Evolutionary conservation across 2,888 invertebrate species (phyloP).

Genomic region (Cylloceria caligata): DNA sequence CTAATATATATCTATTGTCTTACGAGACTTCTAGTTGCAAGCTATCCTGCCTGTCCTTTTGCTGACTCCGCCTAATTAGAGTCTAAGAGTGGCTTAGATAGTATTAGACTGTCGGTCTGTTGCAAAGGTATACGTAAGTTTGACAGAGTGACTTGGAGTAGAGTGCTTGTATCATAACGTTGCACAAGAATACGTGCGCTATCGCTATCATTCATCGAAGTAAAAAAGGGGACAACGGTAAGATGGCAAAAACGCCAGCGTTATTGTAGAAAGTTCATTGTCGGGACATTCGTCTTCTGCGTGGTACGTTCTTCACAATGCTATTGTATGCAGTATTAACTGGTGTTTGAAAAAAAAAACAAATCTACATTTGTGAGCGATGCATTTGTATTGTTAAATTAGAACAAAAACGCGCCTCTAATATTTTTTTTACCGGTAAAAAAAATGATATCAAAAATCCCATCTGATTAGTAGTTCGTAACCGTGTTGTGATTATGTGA

Average conservation of each 20-base stretch:
- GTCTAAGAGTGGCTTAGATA: constrained; percentile 34
- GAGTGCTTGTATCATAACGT: constrained; percentile 44
- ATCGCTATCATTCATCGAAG: constrained; percentile 77
- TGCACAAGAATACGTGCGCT: constrained; percentile 78
- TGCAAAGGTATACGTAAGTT: neutral
- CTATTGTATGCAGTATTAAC: constrained; percentile 30
- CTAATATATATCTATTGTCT: neutral
- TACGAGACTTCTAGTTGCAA: constrained; percentile 4
- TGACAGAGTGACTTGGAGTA: constrained; percentile 25
- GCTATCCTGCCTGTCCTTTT: constrained; percentile 47
- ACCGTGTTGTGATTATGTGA: too few relatives aligned
- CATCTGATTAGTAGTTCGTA: too few relatives aligned
- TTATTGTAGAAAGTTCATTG: constrained; percentile 36
- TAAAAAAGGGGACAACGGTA: constrained; percentile 66
- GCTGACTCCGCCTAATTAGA: constrained; percentile 81
- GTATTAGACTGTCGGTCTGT: neutral
- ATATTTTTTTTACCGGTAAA: too few relatives aligned
- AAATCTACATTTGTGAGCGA: too few relatives aligned
- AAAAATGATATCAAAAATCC: too few relatives aligned
- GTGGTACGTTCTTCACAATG: constrained; percentile 21
- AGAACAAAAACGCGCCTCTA: too few relatives aligned
- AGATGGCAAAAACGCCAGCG: constrained; percentile 18
- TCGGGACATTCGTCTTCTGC: neutral
- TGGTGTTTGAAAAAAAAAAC: too few relatives aligned
- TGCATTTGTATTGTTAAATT: too few relatives aligned